A percentile compares a stretch with the other conserved stretches of the same genome.
phyloP scores from a whole-genome alignment of 2,113 vertebrate species.

The Antigone vipio region DNA sequence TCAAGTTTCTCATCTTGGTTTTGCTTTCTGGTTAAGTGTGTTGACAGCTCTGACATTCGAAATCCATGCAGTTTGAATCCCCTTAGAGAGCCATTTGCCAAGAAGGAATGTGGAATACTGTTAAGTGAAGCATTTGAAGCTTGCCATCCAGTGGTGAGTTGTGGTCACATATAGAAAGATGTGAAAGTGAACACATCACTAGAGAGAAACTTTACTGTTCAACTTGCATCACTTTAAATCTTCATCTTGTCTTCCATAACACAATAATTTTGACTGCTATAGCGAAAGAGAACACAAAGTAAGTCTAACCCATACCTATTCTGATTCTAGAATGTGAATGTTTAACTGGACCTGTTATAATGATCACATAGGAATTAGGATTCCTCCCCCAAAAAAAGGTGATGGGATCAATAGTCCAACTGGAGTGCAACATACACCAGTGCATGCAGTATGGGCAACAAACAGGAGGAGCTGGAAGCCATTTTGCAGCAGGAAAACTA shows the following conservation, averaged over 20 bases:
- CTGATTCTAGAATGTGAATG: background rate
- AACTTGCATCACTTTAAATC: background rate
- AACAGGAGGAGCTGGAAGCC: too few relatives aligned
- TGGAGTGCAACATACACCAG: too few relatives aligned
- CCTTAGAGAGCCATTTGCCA: constrained; percentile 91
- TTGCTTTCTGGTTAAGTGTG: constrained; percentile 80
- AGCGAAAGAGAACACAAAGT: background rate
- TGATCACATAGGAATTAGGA: too few relatives aligned
- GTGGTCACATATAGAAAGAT: background rate
- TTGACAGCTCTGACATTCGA: constrained; percentile 87
- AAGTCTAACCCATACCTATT: background rate
- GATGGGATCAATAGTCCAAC: too few relatives aligned
- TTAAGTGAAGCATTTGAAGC: constrained; percentile 90
- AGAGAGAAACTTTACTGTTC: background rate
- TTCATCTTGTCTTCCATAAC: background rate
- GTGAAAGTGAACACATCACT: background rate
- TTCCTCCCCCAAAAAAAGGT: too few relatives aligned
- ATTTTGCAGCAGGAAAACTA: too few relatives aligned
- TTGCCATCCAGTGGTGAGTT: constrained; percentile 95
- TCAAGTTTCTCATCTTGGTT: background rate
- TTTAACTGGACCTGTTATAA: background rate
- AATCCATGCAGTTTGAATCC: constrained; percentile 90
- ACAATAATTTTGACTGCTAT: background rate
- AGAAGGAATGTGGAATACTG: constrained; percentile 88
- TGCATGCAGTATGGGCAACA: too few relatives aligned